phyloP scores from a whole-genome alignment of 1,140 invertebrate species.

The Vanessa tameamea region DNA sequence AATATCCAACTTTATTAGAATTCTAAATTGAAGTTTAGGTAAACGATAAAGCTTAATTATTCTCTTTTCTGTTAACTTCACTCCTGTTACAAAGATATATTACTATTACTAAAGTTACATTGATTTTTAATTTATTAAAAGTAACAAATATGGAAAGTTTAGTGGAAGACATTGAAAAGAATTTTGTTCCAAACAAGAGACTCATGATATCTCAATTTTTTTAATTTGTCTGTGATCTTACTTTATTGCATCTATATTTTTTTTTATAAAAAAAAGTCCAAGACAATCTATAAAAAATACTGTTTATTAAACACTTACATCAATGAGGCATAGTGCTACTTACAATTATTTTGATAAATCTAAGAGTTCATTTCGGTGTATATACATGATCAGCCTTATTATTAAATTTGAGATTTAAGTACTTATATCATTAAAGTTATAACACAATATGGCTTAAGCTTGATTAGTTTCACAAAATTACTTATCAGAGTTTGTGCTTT shows the following conservation, averaged over 20 bases:
- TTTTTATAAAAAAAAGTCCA: background rate
- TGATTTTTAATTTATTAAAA: too few relatives aligned
- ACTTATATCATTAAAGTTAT: slow-evolving; percentile 14
- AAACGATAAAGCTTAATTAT: too few relatives aligned
- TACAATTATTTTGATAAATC: background rate
- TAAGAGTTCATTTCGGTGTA: slow-evolving; percentile 30
- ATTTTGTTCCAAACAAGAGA: too few relatives aligned
- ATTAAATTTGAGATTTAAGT: slow-evolving; percentile 47
- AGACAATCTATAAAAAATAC: slow-evolving; percentile 14
- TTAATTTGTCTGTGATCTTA: too few relatives aligned
- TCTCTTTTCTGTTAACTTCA: too few relatives aligned
- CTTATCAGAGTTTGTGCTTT: slow-evolving; percentile 1
- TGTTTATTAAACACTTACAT: slow-evolving; percentile 16
- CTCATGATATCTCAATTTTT: too few relatives aligned
- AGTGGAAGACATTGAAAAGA: too few relatives aligned
- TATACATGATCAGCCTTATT: slow-evolving; percentile 73
- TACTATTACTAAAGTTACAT: too few relatives aligned
- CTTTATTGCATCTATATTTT: background rate
- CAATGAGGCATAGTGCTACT: slow-evolving; percentile 16
- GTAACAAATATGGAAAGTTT: too few relatives aligned
- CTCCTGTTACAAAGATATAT: too few relatives aligned
- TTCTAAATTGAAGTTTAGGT: too few relatives aligned
- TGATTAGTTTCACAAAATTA: background rate
- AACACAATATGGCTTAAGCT: slow-evolving; percentile 3
- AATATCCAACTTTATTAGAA: too few relatives aligned